phyloP scores from a whole-genome alignment of 2,113 vertebrate species.

The Argyrosomus japonicus region DNA sequence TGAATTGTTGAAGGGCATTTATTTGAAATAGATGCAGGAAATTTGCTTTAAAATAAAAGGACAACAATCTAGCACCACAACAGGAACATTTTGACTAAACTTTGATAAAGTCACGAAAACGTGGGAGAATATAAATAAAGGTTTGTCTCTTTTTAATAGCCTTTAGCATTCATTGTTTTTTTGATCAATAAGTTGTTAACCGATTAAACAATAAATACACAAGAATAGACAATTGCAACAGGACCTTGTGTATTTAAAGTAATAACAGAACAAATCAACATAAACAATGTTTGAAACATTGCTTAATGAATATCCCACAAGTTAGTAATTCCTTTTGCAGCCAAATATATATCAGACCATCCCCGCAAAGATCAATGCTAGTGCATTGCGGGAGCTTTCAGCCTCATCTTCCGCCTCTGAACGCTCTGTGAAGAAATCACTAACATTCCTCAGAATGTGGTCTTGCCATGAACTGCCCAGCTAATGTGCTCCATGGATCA shows the following conservation, averaged over 20 bases:
- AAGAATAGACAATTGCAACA: neutral
- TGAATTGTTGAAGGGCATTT: neutral
- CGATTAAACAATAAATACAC: neutral
- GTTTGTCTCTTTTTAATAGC: neutral
- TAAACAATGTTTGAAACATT: neutral
- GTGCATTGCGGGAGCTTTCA: neutral
- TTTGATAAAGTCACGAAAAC: neutral
- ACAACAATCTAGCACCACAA: neutral
- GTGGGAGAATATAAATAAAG: neutral
- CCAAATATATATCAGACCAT: neutral
- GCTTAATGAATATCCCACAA: neutral
- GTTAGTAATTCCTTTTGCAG: constrained; percentile 4
- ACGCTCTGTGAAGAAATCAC: constrained; percentile 3
- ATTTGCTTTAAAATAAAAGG: neutral
- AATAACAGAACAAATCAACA: neutral
- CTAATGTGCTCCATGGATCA: constrained; percentile 55
- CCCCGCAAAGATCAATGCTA: constrained; percentile 20
- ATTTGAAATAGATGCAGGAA: constrained; percentile 6
- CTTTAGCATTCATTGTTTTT: neutral
- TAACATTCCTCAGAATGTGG: constrained; percentile 22
- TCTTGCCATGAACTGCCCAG: constrained; percentile 34
- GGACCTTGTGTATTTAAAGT: neutral
- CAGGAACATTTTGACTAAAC: neutral
- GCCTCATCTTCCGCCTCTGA: constrained; percentile 14
- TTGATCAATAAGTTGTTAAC: no score